Percentiles rank a stretch among this genome's conserved stretches.
phyloP scores from a whole-genome alignment of 2,888 invertebrate species.

The Conchocele bisecta region DNA sequence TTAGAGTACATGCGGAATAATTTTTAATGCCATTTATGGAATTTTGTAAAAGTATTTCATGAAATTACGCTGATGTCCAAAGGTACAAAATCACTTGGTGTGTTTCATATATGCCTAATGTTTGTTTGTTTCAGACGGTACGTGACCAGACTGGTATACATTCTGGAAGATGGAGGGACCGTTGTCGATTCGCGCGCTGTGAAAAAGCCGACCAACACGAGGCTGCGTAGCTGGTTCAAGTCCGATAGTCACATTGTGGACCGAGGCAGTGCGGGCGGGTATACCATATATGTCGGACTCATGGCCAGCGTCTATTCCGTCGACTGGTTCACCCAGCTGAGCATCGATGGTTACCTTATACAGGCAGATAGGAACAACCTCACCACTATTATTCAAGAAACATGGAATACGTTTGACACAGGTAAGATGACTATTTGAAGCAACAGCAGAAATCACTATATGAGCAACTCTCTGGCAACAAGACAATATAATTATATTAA shows the following conservation, averaged over 20 bases:
- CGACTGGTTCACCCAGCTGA: slow-evolving; percentile 26
- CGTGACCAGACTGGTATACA: slow-evolving; percentile 42
- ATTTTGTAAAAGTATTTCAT: no score
- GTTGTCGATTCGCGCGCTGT: slow-evolving; percentile 36
- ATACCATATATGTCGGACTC: slow-evolving; percentile 8
- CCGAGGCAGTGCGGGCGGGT: slow-evolving; percentile 37
- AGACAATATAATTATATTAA: no score
- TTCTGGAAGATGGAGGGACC: slow-evolving; percentile 4
- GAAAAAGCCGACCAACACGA: slow-evolving; percentile 3
- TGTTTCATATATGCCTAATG: no score
- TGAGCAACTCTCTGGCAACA: no score
- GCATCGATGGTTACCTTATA: slow-evolving; percentile 44
- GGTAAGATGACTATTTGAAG: slow-evolving; percentile 28
- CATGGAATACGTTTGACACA: slow-evolving; percentile 28
- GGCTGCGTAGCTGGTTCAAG: slow-evolving; percentile 33
- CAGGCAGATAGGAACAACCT: slow-evolving; percentile 29
- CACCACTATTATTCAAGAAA: slow-evolving; percentile 10
- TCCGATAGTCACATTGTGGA: neutral
- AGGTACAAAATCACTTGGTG: no score
- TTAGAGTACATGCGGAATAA: no score
- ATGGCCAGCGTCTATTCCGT: slow-evolving; percentile 25
- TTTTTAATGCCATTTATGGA: no score
- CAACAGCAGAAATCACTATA: no score
- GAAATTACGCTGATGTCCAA: no score
- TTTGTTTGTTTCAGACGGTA: slow-evolving; percentile 36